Evolutionary conservation across 2,888 invertebrate species (phyloP), one percentile per base, ranked within the genome.

Genomic region (Pandemis cinnamomeana): DNA sequence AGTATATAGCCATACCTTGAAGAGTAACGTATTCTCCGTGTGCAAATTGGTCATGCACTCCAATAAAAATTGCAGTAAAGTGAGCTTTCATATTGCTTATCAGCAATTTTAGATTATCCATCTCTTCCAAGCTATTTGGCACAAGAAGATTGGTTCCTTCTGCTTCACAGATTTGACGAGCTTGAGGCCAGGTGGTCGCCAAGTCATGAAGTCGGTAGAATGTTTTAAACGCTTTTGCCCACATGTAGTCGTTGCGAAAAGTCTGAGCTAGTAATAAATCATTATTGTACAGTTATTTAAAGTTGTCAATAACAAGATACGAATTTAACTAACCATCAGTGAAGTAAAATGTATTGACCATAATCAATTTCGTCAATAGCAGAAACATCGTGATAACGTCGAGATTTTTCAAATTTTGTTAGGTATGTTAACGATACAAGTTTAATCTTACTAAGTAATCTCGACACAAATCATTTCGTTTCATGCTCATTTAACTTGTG

Each of bases 171-270:
- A 86, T 85, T 78, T 86, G 86, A 41, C 85, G 80, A 7, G 87
- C 89, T 76, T 85, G 82, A 27, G 84, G 78, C 89, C 88, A 88
- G 66, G 81, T 77, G 36, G 86, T 86, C 6, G 86, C 84, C 73
- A 86, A 76, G 67, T 87, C 87, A 73, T 88, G 87, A 1, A 89
- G 81, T 64, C 85, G 82, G 72, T 87, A 88, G 79, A 83, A 88
- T 1, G 87, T 86, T 76, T 83, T 78, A 63, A 84, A 86, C 15
- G 82, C 74, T 55, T 86, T 82, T 6, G 87, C 86, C 84, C 84
- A 88, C 86, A 88, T 85, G 75, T 88, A 88, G 77, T 87, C 88
- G 80, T 82, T 78, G 66, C 87, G 84, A 77, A 85, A 89, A 80
- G 86, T 85, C 78, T 86, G 84, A 53, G 84, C 88, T 88, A 77